Evolutionary conservation across 2,888 invertebrate species (phyloP), one percentile per base, ranked within the genome.

Genomic region (Lathronympha strigana): DNA sequence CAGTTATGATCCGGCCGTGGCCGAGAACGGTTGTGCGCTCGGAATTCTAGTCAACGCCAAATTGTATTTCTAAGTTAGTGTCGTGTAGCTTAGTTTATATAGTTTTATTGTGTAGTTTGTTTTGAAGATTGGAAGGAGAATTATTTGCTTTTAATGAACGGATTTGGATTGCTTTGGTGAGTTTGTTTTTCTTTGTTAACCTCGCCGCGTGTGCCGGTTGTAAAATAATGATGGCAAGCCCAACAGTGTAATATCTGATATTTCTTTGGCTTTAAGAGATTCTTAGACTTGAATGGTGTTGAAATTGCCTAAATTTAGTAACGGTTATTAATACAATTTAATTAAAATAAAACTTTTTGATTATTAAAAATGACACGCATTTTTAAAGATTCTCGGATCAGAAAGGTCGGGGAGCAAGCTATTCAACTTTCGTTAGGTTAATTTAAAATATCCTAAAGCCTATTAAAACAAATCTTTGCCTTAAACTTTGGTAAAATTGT

Each of bases 11-110:
- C 82, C 87, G 83, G 76, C 87, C 86, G 89, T 86, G 82, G 87
- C 73, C 85, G 87, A 82, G 85, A 76, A 80, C 90, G 89, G 90
- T 86, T 83, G 90, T 83, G 74, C 80, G 68, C 78, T 81, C 82
- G 83, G 83, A 80, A 81, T 83, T 92, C 91, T 92, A 92, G 92
- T 92, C 91, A 91, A 87, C 79, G 83, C 91, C 90, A 90, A 91
- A 91, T 83, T 83, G 72, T 74, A 72, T 73, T 66, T 66, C 66
- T 73, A 68, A 67, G 61, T 40, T 69, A 69, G 74, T 74, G 71
- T 72, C 66, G 51, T 63, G 28, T 68, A 66, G 60, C 36, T 60
- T 62, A 67, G 63, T 71, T 69, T 81, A n/a, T n/a, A n/a, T n/a
- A 82, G 80, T 82, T 79, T 78, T 80, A 81, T 73, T 78, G 81